Evolutionary conservation across 2,797 vertebrate species (phyloP).

Genomic region (Darevskia mixta): DNA sequence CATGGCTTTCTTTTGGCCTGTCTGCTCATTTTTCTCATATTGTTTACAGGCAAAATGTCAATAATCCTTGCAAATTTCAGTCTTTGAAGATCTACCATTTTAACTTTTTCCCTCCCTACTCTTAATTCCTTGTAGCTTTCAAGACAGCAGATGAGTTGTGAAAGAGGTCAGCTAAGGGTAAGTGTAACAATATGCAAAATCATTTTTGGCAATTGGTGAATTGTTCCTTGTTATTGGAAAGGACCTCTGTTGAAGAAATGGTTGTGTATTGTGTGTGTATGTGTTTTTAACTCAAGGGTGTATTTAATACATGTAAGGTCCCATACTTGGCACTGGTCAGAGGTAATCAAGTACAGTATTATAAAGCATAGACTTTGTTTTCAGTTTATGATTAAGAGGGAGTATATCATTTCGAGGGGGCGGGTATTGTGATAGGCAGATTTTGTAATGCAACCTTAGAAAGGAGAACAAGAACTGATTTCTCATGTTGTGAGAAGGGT

Average conservation of each 20-base stretch:
- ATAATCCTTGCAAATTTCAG: background rate
- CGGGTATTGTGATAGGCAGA: no score
- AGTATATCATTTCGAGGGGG: conserved; percentile 13
- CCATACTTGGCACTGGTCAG: conserved; percentile 64
- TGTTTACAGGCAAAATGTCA: background rate
- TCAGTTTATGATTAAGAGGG: conserved; percentile 57
- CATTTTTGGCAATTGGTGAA: conserved; percentile 55
- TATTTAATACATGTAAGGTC: conserved; percentile 65
- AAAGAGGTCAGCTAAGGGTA: conserved; percentile 88
- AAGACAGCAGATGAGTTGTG: conserved; percentile 90
- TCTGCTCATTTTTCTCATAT: background rate
- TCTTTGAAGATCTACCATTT: conserved; percentile 36
- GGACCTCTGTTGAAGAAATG: conserved; percentile 32
- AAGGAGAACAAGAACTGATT: background rate
- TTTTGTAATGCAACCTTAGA: background rate
- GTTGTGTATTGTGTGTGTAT: background rate
- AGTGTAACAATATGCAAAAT: conserved; percentile 65
- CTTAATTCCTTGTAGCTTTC: conserved; percentile 78
- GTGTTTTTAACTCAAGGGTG: conserved; percentile 45
- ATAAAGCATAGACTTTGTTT: conserved; percentile 33
- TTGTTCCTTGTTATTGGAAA: conserved; percentile 42
- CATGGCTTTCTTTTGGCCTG: background rate
- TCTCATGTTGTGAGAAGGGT: background rate
- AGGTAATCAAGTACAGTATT: conserved; percentile 49
- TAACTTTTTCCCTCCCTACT: conserved; percentile 49